Evolutionary conservation across 2,888 invertebrate species (phyloP).

Genomic region (Tricholauxania praeusta): DNA sequence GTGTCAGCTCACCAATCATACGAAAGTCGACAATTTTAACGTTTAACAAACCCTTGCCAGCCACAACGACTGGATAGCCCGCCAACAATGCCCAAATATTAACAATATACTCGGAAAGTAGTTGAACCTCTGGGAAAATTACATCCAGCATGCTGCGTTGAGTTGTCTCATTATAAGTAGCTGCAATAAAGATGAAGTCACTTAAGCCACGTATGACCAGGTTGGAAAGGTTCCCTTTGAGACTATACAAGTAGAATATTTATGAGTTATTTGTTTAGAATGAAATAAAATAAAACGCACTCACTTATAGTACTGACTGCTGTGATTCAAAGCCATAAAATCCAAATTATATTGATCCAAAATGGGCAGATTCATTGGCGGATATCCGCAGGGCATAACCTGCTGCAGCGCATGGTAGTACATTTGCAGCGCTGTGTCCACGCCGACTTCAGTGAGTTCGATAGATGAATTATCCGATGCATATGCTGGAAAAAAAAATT

Average conservation of each 20-base stretch:
- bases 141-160: constrained; percentile 51
- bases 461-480: background rate
- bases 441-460: constrained; percentile 31
- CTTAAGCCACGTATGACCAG: constrained; percentile 52
- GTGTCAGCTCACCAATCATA: constrained; percentile 47
- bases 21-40: constrained; percentile 51
- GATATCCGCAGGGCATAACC: constrained; percentile 57
- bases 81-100: constrained; percentile 40
- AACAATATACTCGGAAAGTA: constrained; percentile 48
- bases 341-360: constrained; percentile 51
- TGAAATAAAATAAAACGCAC: background rate
- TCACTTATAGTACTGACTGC: constrained; percentile 43
- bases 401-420: constrained; percentile 48
- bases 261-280: no score
- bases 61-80: constrained; percentile 45
- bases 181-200: constrained; percentile 48
- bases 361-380: constrained; percentile 48
- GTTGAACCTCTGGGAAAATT: constrained; percentile 50
- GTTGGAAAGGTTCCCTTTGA: constrained; percentile 53
- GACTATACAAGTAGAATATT: constrained; percentile 32
- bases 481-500: background rate
- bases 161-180: constrained; percentile 45
- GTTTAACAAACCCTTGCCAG: constrained; percentile 49
- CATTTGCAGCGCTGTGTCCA: constrained; percentile 48
- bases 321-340: constrained; percentile 34